Evolutionary conservation across 1,140 invertebrate species (phyloP).

Genomic region (Grapholita molesta): DNA sequence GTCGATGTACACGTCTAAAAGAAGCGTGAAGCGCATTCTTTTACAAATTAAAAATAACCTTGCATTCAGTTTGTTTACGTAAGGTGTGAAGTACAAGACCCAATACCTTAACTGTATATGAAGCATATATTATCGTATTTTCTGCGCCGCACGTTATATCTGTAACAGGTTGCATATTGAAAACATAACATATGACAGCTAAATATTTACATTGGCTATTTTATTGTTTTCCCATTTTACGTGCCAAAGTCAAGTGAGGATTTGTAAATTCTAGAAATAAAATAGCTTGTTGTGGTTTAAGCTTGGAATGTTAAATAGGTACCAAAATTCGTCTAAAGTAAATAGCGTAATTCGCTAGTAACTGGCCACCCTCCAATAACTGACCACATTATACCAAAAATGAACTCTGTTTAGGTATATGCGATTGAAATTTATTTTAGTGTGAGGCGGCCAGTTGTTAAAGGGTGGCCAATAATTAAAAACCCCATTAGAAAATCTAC

Average conservation of each 20-base stretch:
- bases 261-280: not conserved
- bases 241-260: not conserved
- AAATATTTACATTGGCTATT: slow-evolving; percentile 18
- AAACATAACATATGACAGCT: slow-evolving; percentile 7
- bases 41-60: not conserved
- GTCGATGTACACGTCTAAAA: no score
- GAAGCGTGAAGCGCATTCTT: no score
- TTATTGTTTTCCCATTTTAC: slow-evolving; percentile 8
- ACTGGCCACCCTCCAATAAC: no score
- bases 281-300: not conserved
- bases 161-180: not conserved
- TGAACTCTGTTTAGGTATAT: no score
- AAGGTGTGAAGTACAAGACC: not conserved
- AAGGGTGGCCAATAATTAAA: no score
- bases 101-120: not conserved
- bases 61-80: not conserved
- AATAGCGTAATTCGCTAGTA: slow-evolving; percentile 17
- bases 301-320: not conserved
- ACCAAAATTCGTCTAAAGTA: no score
- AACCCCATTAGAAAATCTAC: no score
- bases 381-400: no score
- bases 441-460: no score
- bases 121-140: not conserved
- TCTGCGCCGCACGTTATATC: not conserved
- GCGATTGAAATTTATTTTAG: no score